Base-by-base conservation (phyloP, 2,113 vertebrate species). In the Pachypanchax playfairii region DNA sequence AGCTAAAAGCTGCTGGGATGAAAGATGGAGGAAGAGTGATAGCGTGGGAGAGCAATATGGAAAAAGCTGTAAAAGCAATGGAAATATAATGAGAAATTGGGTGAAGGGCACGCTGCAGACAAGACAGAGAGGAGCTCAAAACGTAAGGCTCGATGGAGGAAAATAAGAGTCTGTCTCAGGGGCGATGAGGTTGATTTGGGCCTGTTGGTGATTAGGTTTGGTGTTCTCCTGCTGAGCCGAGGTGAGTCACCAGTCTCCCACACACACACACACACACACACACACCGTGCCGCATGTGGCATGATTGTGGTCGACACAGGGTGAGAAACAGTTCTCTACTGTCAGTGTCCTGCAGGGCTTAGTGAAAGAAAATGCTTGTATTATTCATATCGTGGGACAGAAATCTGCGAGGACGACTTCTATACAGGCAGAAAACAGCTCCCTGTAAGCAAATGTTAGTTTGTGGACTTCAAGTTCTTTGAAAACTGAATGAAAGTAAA, bases 231-330 rank as follows among this genome's bases (percentile, higher is more conserved):
- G 53, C 73, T 29, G 70, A 75, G 79, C 33, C 4, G 44, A 73
- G 79, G 76, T 88, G 85, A 89, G 59, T 83, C 81, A 84, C 79
- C 64, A 47, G 48, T 61, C 79, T 78, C 80, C 69, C 68, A 72
- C 72, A 65, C 59, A 64, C 49, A 51, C 70, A 65, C 55, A 60
- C 49, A 48, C 48, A 47, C 2, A 48, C 44, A 46, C 2, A 44
- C 44, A 60, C 52, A 38, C 26, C 43, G 18, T 22, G 48, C 33
- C 70, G 46, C 33, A 21, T 65, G 58, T 53, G 41, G 41, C 9
- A 17, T 35, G 48, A 61, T 31, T 69, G 44, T 60, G 58, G n/a
- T 22, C 8, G 51, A 70, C 14, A 6, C 31, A 22, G 57, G 55
- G 50, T 36, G 46, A 70, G 56, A 56, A 56, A 55, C 31, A 41